Evolutionary conservation across 2,113 vertebrate genomes (phyloP).

Genomic region (Puffinus mauretanicus): DNA sequence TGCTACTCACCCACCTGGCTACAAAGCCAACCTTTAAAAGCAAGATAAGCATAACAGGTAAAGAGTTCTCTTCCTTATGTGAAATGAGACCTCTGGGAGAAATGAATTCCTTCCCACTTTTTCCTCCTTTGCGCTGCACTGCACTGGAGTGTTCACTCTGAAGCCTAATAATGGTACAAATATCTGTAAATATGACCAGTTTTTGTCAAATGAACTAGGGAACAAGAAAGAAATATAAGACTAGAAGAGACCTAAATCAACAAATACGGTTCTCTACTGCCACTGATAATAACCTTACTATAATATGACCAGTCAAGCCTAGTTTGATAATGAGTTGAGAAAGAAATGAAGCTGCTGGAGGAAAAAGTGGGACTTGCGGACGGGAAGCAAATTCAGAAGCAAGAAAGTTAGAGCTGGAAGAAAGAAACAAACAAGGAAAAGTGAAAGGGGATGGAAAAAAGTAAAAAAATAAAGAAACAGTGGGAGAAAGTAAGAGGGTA

Average conservation of each 20-base stretch:
- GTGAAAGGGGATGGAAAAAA: neutral
- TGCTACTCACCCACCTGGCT: neutral
- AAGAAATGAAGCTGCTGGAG: neutral
- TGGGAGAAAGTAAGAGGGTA: neutral
- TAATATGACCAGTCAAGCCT: neutral
- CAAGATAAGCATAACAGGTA: constrained; percentile 33
- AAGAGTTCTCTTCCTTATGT: neutral
- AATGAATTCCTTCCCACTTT: neutral
- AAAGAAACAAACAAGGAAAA: neutral
- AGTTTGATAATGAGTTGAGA: neutral
- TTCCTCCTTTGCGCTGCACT: neutral
- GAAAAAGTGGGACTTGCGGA: neutral
- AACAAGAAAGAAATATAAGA: neutral
- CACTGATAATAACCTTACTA: neutral
- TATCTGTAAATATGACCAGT: neutral
- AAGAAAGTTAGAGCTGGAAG: neutral
- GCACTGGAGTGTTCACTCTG: neutral
- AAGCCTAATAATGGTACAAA: neutral
- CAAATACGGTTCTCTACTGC: neutral
- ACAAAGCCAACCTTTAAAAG: constrained; percentile 12
- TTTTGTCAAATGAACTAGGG: neutral
- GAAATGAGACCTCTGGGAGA: neutral
- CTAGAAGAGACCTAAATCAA: neutral
- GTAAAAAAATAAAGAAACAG: neutral
- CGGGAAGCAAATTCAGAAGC: neutral